phyloP scores from a whole-genome alignment of 2,888 invertebrate genomes.

The Drosophila atroscutellata region DNA sequence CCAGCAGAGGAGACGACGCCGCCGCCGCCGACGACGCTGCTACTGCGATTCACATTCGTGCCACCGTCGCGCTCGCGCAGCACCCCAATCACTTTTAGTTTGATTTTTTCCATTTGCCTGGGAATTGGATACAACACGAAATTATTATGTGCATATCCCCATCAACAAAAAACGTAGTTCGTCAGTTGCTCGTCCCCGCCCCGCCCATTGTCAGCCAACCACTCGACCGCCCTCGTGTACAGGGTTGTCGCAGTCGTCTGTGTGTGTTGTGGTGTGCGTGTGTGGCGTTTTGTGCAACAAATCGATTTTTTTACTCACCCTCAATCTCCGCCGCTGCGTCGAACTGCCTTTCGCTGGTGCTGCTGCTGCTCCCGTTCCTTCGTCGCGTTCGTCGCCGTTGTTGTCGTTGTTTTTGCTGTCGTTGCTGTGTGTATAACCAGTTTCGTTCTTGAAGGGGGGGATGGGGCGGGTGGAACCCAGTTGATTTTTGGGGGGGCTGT shows the following conservation, averaged over 20 bases:
- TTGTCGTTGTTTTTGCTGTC: constrained; percentile 38
- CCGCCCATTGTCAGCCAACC: constrained; percentile 26
- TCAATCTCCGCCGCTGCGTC: constrained; percentile 66
- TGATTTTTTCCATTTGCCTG: constrained; percentile 80
- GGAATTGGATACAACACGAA: constrained; percentile 25
- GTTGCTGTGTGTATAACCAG: constrained; percentile 77
- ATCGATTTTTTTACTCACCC: constrained; percentile 80
- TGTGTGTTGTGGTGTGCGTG: constrained; percentile 36
- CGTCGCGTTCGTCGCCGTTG: constrained; percentile 49
- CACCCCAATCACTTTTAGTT: constrained; percentile 83
- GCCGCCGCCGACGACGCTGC: constrained; percentile 41
- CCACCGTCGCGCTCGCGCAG: constrained; percentile 81
- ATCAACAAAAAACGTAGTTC: constrained; percentile 44
- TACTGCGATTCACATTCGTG: constrained; percentile 77
- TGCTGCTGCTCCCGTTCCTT: constrained; percentile 60
- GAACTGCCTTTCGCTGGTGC: constrained; percentile 68
- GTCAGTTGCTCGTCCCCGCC: constrained; percentile 38
- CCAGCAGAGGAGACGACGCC: constrained; percentile 45
- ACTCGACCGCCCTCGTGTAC: constrained; percentile 62
- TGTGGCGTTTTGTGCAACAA: constrained; percentile 77
- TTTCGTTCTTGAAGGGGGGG: constrained; percentile 64
- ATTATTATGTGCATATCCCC: constrained; percentile 42
- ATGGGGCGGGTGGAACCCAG: constrained; percentile 24
- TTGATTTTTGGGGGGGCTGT: constrained; percentile 49
- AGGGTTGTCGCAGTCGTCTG: constrained; percentile 54